phyloP scores from a whole-genome alignment of 2,888 invertebrate genomes.

The Polyommatus iphigenia region DNA sequence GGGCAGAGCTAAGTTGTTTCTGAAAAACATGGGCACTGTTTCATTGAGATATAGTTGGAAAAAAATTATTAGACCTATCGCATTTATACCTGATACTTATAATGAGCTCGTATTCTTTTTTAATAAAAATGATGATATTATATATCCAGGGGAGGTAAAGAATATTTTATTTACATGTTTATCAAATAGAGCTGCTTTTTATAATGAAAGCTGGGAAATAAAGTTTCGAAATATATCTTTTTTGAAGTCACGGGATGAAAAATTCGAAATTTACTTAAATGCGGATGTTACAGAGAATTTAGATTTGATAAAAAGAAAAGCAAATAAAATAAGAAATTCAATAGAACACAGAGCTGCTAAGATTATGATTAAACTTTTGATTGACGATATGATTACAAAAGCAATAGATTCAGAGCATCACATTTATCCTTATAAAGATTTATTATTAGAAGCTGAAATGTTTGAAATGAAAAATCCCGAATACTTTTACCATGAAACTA shows the following conservation, averaged over 20 bases:
- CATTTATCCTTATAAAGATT: slow-evolving; percentile 62
- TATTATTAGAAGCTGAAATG: slow-evolving; percentile 63
- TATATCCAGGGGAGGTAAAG: slow-evolving; percentile 74
- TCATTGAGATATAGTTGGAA: slow-evolving; percentile 75
- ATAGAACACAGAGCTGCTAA: slow-evolving; percentile 52
- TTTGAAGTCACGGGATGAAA: slow-evolving; percentile 54
- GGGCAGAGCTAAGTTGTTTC: slow-evolving; percentile 59
- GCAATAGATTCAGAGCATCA: slow-evolving; percentile 53
- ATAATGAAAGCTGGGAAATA: slow-evolving; percentile 73
- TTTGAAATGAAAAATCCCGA: slow-evolving; percentile 70
- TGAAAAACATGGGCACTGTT: slow-evolving; percentile 77
- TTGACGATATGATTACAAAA: slow-evolving; percentile 51
- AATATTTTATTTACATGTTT: slow-evolving; percentile 72
- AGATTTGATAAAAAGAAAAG: slow-evolving; percentile 46
- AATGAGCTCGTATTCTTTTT: slow-evolving; percentile 76
- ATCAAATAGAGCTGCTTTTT: slow-evolving; percentile 60
- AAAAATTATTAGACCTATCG: slow-evolving; percentile 55
- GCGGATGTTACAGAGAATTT: slow-evolving; percentile 62
- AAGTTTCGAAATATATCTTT: slow-evolving; percentile 66
- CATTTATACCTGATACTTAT: slow-evolving; percentile 56
- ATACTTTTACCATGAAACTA: slow-evolving; percentile 70
- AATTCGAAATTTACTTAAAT: slow-evolving; percentile 56
- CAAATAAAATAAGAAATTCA: slow-evolving; percentile 50
- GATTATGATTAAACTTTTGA: slow-evolving; percentile 49
- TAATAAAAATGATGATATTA: slow-evolving; percentile 75